A percentile compares a stretch with the other conserved stretches of the same genome.
phyloP scores from a whole-genome alignment of 2,888 invertebrate genomes.

The Empis stercorea region DNA sequence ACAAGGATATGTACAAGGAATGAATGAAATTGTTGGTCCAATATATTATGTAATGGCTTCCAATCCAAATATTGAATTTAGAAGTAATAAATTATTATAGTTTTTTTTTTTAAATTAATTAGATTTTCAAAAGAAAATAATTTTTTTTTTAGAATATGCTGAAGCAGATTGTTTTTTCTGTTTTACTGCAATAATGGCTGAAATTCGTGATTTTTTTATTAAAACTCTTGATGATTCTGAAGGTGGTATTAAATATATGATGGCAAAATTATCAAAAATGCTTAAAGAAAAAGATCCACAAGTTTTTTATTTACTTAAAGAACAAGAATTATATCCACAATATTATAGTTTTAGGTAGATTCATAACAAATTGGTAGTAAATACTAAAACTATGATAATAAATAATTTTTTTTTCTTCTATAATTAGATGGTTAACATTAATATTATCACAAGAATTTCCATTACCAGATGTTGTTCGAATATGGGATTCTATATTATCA shows the following conservation, averaged over 20 bases:
- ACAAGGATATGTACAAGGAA: slow-evolving; percentile 92
- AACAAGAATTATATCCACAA: slow-evolving; percentile 83
- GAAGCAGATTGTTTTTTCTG: slow-evolving; percentile 98
- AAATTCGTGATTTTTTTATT: slow-evolving; percentile 95
- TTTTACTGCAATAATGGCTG: slow-evolving; percentile 95
- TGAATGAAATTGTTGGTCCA: slow-evolving; percentile 99
- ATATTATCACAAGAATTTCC: slow-evolving; percentile 95
- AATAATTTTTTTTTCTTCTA: slow-evolving; percentile 7
- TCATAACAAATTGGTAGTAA: neutral
- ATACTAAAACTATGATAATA: too few species aligned
- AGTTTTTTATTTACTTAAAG: slow-evolving; percentile 63
- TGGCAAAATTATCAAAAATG: slow-evolving; percentile 66
- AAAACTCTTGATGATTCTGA: slow-evolving; percentile 88
- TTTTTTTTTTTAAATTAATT: neutral
- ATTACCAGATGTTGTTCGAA: slow-evolving; percentile 88
- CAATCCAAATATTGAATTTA: slow-evolving; percentile 65
- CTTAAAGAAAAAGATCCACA: slow-evolving; percentile 63
- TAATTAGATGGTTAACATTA: slow-evolving; percentile 87
- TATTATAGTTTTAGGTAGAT: slow-evolving; percentile 83
- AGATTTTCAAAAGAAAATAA: neutral
- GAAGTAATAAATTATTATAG: slow-evolving; percentile 43
- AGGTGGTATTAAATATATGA: slow-evolving; percentile 82
- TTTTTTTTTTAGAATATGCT: slow-evolving; percentile 56
- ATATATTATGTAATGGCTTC: slow-evolving; percentile 95
- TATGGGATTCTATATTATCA: slow-evolving; percentile 95